A percentile compares a stretch with the other conserved stretches of the same genome.
Conservation (phyloP, 2,113 vertebrate species). For the Elanoides forficatus region DNA sequence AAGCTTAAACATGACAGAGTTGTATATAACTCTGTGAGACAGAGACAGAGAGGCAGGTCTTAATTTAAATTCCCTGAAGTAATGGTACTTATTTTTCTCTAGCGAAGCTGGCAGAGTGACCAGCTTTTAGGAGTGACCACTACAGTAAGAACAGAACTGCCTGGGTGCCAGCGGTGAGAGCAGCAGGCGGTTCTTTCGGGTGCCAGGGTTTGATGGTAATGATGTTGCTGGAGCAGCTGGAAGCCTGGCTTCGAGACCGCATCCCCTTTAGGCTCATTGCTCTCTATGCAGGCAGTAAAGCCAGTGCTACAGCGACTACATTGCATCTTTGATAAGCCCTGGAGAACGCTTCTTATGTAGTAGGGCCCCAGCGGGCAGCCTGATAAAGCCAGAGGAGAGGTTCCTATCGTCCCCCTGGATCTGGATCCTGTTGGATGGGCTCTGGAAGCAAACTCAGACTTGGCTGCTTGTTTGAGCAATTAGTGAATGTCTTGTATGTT, state of each 20-base stretch:
- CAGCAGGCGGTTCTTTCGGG: not conserved
- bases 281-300: not conserved
- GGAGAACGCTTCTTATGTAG: not conserved
- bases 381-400: not conserved
- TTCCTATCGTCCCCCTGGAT: fast-evolving
- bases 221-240: not conserved
- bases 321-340: not conserved
- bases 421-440: not conserved
- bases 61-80: conserved; percentile 25
- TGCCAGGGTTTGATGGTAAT: not conserved
- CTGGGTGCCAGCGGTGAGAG: fast-evolving
- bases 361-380: not conserved
- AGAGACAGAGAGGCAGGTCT: not conserved
- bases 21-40: not conserved
- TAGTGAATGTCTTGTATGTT: not conserved
- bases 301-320: not conserved
- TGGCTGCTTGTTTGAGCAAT: not conserved
- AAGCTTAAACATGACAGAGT: not conserved
- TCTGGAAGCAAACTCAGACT: not conserved
- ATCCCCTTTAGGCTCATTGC: not conserved
- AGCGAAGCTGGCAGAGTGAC: not conserved
- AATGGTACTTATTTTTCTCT: conserved; percentile 21
- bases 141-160: not conserved
- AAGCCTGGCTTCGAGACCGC: not conserved
- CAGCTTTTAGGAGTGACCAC: not conserved